Evolutionary conservation across 1,140 invertebrate genomes (phyloP), one percentile per base, ranked within the genome.

Genomic region (Thalassaphorura encarpata): DNA sequence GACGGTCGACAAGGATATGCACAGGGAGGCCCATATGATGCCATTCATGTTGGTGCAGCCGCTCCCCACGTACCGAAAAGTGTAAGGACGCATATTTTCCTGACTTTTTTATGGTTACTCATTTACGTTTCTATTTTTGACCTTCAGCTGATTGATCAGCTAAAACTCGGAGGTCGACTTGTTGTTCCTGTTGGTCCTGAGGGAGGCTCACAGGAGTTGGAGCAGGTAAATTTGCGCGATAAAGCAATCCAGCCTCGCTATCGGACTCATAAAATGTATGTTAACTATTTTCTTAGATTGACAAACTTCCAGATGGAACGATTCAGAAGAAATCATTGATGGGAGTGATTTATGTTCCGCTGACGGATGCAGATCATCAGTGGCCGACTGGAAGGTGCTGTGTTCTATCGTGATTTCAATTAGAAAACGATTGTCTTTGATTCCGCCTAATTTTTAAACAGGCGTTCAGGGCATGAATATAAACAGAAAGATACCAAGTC

Each of bases 261-360:
- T 31, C n/a, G 21, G n/a, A 48, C 18, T 27, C 28, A 46, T 31
- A 11, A 40, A 47, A 33, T 31, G 16, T 11, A 16, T 24, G 18
- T 21, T 33, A 2, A 33, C 52, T 33, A 19, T 19, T 47, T 39
- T n/a, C 3, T 31, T 78, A 84, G 77, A 83, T 97, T 56, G 95
- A 98, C 69, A 97, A 97, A 75, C 74, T 80, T 31, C 58, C 69
- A 3, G 83, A 94, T 72, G 93, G 93, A 13, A 76, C 79, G 41
- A 78, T 96, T 15, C 76, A 75, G n/a, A 76, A 82, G 47, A 85
- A 82, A 66, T 78, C 80, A 18, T 73, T 98, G 0, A 96, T 98
- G 88, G 89, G 89, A 29, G 96, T 99, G 0, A 85, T 95, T 48
- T 99, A 95, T 74, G 95, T 99, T 24, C 95, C 95, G 2, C 75